Evolutionary conservation across 2,113 vertebrate species (phyloP).

Genomic region (Enhydra lutris): DNA sequence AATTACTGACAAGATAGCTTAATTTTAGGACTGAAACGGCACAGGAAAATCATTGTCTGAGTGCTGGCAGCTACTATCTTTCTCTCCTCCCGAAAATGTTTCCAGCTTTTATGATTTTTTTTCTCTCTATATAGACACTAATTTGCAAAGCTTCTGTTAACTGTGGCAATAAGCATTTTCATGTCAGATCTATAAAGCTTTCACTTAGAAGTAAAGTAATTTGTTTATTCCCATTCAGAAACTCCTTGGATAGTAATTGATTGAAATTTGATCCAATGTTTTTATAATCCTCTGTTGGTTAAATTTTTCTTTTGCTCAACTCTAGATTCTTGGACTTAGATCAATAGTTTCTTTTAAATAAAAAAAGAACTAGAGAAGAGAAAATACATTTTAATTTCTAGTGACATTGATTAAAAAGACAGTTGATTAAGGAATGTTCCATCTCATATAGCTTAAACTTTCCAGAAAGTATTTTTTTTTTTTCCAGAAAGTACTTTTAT

Average conservation of each 20-base stretch:
- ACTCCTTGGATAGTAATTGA: conserved; percentile 49
- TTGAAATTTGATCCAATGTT: conserved; percentile 56
- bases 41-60: neutral
- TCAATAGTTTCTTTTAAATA: conserved; percentile 55
- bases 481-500: neutral
- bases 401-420: conserved; percentile 32
- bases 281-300: conserved; percentile 50
- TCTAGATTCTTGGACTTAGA: conserved; percentile 29
- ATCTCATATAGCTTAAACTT: neutral
- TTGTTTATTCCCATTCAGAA: conserved; percentile 49
- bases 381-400: conserved; percentile 55
- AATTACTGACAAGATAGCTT: conserved; percentile 36
- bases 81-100: conserved; percentile 33
- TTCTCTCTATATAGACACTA: conserved; percentile 1
- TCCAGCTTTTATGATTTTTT: conserved; percentile 48
- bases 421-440: conserved; percentile 13
- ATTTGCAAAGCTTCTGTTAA: conserved; percentile 50
- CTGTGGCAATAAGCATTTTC: conserved; percentile 44
- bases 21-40: neutral
- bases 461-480: neutral
- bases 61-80: neutral
- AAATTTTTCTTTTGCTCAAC: conserved; percentile 44
- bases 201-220: conserved; percentile 51
- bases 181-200: conserved; percentile 43
- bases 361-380: conserved; percentile 43